Base-by-base conservation (phyloP, 2,888 invertebrate genomes). In the Epinotia bilunana region DNA sequence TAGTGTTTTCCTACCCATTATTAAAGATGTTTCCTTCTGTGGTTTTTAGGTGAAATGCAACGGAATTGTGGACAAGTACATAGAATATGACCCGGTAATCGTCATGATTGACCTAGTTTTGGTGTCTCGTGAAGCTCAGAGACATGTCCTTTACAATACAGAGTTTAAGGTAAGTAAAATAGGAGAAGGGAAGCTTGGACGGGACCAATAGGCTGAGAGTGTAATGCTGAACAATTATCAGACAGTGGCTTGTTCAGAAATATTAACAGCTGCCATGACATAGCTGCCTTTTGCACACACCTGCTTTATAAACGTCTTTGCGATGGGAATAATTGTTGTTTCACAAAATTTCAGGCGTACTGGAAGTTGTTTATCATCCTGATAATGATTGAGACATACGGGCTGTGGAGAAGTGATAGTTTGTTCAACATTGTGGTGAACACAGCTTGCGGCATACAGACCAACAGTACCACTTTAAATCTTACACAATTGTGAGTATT, bases 1-100 rank as follows among this genome's bases (percentile, higher is more conserved):
- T 6, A n/a, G 53, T 53, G 5, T 49, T 49, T 49, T 49, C 6
- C 6, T 16, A 4, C 16, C 16, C 5, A 39, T 49, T 13, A 49
- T 5, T 49, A 16, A 16, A 49, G 49, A 3, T 49, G 3, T 49
- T 49, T 49, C 39, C 9, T 39, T 49, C 16, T 49, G 16, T 67
- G 33, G 16, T 33, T 90, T 93, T 91, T 85, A 98, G 98, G 95
- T 95, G 12, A 94, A 95, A 78, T 99, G 99, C 86, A 95, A 95
- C 65, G 93, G 95, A 62, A 88, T 96, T 16, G 97, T 97, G 0
- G 99, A 99, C 88, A 98, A 98, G 87, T 99, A 98, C 85, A 96
- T 98, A 76, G 98, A 99, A 90, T 98, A 97, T 88, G 99, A 99
- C 85, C 95, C 96, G n/a, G 96, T 97, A 0, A 97, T 98, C 79